Evolutionary conservation across 2,797 vertebrate genomes (phyloP), one percentile per base, ranked within the genome.

Genomic region (Gymnodraco acuticeps): DNA sequence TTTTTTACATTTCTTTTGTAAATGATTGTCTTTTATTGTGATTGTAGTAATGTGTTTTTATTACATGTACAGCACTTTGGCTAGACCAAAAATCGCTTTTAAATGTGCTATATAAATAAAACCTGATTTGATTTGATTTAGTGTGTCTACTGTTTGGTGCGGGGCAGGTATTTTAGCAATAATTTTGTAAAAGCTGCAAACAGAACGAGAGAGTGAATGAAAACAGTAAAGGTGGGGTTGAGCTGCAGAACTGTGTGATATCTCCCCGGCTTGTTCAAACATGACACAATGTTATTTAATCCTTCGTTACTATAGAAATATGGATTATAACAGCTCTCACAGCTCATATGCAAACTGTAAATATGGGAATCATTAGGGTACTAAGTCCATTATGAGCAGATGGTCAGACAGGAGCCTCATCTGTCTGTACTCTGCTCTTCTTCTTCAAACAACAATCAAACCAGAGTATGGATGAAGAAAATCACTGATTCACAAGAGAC

Each of bases 381-480:
- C 1, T 53, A 3, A 27, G 9, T 12, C 2, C 2, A 41, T 53
- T 15, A 2, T 17, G 15, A 50, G 60, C 9, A 19, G 15, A 16
- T 20, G n/a, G 13, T 23, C 6, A 38, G 33, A 38, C 33, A 15
- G 19, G 50, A 23, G 62, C 38, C 58, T 74, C 33, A 45, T 53
- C 45, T 77, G 48, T 7, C 31, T 17, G 42, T 17, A 14, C 41
- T 33, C 64, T 31, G 6, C 33, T 38, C 64, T 41, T 38, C 33
- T 38, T 38, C 33, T 8, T 38, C 33, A 38, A 7, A 38, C 33
- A 38, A 38, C 6, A 38, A 38, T 64, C 51, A 47, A 43, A 55
- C 38, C 60, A 60, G 8, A 54, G 31, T 45, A 73, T 60, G 55
- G 56, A 51, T 45, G 58, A 38, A 38, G 27, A 27, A 27, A 27